Evolutionary conservation across 2,888 invertebrate genomes (phyloP).

Genomic region (Lapara coniferarum): DNA sequence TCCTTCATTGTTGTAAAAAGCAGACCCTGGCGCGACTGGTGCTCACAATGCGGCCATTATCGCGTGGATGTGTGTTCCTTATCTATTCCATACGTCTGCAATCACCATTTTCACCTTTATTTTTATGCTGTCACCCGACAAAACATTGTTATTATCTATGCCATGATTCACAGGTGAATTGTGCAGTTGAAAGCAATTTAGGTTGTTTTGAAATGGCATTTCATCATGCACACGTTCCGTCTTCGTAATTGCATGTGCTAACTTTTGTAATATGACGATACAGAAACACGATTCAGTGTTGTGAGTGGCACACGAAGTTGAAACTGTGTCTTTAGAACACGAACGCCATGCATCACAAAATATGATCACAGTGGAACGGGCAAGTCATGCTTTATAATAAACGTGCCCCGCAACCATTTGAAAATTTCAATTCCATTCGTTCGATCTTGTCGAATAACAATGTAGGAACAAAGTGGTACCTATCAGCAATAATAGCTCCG

Average conservation of each 20-base stretch:
- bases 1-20: slow-evolving; percentile 38
- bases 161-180: slow-evolving; percentile 46
- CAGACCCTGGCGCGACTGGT: slow-evolving; percentile 36
- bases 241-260: slow-evolving; percentile 17
- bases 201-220: slow-evolving; percentile 13
- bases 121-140: slow-evolving; percentile 53
- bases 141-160: slow-evolving; percentile 46
- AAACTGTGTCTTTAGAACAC: slow-evolving; percentile 23
- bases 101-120: slow-evolving; percentile 62
- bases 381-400: slow-evolving; percentile 65
- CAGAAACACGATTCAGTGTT: neutral
- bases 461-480: slow-evolving; percentile 26
- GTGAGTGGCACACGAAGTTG: slow-evolving; percentile 1
- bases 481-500: slow-evolving; percentile 28
- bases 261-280: slow-evolving; percentile 12
- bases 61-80: slow-evolving; percentile 54
- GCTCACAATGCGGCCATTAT: slow-evolving; percentile 57
- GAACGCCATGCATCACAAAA: slow-evolving; percentile 28
- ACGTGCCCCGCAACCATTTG: slow-evolving; percentile 50
- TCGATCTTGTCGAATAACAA: slow-evolving; percentile 43
- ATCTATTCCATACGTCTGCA: slow-evolving; percentile 62
- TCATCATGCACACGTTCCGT: slow-evolving; percentile 16
- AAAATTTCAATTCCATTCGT: slow-evolving; percentile 57
- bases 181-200: slow-evolving; percentile 37
- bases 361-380: slow-evolving; percentile 42